These are phyloP conservation scores for Tricholaema leucomelas DNA, from an alignment of 2,113 vertebrate species.

Conservation along the genomic window DNA sequence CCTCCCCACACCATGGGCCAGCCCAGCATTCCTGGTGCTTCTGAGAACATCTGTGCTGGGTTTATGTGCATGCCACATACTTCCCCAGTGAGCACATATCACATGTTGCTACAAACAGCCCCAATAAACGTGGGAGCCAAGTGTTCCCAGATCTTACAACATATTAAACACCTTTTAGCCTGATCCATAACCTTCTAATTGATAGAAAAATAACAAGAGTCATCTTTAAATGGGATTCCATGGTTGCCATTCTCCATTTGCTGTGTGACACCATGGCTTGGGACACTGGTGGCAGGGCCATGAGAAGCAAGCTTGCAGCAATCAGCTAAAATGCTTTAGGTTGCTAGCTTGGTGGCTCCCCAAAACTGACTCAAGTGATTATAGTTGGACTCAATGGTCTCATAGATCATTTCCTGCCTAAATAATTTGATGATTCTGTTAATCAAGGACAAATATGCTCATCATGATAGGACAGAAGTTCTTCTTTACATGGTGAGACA, in stretches of 20 bases:
- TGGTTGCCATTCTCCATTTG: neutral
- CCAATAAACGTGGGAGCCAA: conserved; percentile 72
- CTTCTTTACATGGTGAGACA: neutral
- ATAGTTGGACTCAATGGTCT: too few species aligned
- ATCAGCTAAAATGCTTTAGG: neutral
- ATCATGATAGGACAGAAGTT: neutral
- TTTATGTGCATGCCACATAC: conserved; percentile 66
- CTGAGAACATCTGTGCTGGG: conserved; percentile 58
- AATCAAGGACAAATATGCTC: neutral
- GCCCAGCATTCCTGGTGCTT: neutral
- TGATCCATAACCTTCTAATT: conserved; percentile 46
- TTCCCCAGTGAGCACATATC: conserved; percentile 64
- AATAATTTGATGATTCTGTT: neutral
- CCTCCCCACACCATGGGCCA: neutral
- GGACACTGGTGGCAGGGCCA: neutral
- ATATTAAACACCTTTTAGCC: conserved; percentile 68
- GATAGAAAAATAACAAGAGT: conserved; percentile 55
- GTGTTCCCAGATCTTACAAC: conserved; percentile 58
- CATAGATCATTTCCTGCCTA: too few species aligned
- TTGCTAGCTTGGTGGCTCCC: neutral
- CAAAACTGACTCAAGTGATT: neutral
- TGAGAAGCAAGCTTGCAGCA: neutral
- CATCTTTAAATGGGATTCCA: conserved; percentile 4
- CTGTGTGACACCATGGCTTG: neutral
- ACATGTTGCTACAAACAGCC: conserved; percentile 75